Evolutionary conservation across 2,113 vertebrate genomes (phyloP).

Genomic region (Shinisaurus crocodilurus): DNA sequence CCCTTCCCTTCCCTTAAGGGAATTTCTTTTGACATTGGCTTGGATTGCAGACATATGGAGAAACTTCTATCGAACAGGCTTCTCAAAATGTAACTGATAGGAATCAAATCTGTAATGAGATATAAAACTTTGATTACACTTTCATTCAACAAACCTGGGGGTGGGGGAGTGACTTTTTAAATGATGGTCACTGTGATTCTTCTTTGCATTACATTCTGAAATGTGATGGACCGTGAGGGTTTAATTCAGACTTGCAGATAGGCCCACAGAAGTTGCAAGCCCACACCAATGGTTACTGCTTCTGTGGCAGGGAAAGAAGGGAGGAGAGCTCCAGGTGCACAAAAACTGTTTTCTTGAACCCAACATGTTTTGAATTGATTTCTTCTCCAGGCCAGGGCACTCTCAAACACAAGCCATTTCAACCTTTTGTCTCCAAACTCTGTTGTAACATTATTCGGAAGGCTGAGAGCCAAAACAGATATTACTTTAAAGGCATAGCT

Average conservation of each 20-base stretch:
- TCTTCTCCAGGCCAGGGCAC: not conserved
- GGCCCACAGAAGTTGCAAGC: not conserved
- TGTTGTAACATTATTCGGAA: not conserved
- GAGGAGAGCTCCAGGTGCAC: not conserved
- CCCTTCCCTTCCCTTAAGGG: not conserved
- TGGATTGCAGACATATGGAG: not conserved
- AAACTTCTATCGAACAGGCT: not conserved
- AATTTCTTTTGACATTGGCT: not conserved
- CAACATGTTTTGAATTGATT: not conserved
- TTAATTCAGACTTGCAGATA: not conserved
- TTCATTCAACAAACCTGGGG: not conserved
- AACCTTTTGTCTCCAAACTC: not conserved
- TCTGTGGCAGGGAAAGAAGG: not conserved
- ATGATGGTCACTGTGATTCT: not conserved
- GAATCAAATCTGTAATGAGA: not conserved
- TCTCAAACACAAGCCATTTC: not conserved
- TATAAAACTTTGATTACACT: not conserved
- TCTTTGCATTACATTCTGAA: not conserved
- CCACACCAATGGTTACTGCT: not conserved
- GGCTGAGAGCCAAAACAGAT: too few species aligned
- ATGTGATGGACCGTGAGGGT: not conserved
- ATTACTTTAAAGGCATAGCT: too few species aligned
- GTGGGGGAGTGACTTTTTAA: not conserved
- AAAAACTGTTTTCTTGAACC: not conserved
- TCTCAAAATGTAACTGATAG: not conserved